phyloP scores from a whole-genome alignment of 2,113 vertebrate genomes.

The Coreoperca whiteheadi region DNA sequence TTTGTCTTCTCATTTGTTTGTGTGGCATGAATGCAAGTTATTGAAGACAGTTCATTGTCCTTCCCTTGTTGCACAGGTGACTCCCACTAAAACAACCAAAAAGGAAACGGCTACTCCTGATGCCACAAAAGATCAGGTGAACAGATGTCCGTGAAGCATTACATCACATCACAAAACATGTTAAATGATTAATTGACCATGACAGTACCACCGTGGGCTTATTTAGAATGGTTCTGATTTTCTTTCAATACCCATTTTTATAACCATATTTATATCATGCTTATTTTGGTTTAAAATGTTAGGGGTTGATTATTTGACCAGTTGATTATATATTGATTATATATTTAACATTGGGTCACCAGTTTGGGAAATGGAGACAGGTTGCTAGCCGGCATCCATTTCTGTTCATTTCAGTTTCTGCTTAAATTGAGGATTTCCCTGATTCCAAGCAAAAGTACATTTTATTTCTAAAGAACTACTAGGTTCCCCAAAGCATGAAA shows the following conservation, averaged over 20 bases:
- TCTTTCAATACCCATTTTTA: background rate
- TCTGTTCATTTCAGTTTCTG: constrained; percentile 9
- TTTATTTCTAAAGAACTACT: constrained; percentile 64
- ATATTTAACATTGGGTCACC: background rate
- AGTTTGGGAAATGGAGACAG: background rate
- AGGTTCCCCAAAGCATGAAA: constrained; percentile 19
- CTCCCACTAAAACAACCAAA: constrained; percentile 83
- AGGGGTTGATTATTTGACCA: background rate
- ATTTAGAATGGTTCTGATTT: background rate
- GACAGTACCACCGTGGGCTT: background rate
- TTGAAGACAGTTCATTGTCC: constrained; percentile 32
- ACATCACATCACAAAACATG: background rate
- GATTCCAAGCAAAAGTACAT: constrained; percentile 13
- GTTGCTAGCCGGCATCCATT: background rate
- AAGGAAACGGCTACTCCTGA: constrained; percentile 78
- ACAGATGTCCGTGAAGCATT: constrained; percentile 6
- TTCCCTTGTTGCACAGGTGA: constrained; percentile 73
- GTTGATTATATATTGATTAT: background rate
- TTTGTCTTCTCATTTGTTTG: constrained; percentile 1
- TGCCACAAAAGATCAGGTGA: constrained; percentile 85
- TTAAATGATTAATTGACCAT: background rate
- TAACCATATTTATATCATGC: background rate
- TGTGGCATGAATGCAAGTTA: background rate
- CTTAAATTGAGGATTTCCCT: background rate
- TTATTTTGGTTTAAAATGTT: background rate